Conservation (phyloP, 2,888 invertebrate species). For the Punctoribates punctum region DNA sequence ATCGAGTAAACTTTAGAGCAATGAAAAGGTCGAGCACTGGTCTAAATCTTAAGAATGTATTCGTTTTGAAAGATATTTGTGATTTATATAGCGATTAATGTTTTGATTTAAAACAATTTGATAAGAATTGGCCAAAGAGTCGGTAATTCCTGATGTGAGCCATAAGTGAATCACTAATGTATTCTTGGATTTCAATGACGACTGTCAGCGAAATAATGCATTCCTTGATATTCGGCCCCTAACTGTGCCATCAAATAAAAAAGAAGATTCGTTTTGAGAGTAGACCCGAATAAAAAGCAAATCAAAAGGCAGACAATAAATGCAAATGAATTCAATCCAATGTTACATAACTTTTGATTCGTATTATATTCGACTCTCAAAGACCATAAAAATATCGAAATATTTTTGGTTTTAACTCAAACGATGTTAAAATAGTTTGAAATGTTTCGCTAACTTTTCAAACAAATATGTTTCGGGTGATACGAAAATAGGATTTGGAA, state of each 20-base stretch:
- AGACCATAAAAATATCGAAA: neutral
- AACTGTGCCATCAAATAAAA: conserved; percentile 33
- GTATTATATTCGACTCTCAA: neutral
- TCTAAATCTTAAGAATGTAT: too few species aligned
- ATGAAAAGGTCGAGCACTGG: too few species aligned
- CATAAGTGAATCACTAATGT: neutral
- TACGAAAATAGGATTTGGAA: neutral
- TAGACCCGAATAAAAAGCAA: neutral
- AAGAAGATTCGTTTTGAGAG: neutral
- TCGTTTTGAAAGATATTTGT: too few species aligned
- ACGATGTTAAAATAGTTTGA: neutral
- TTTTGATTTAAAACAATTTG: too few species aligned
- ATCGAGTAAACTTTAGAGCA: too few species aligned
- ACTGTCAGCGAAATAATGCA: conserved; percentile 28
- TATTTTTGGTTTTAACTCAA: neutral
- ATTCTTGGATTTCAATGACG: neutral
- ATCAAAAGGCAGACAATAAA: neutral
- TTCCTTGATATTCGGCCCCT: conserved; percentile 5
- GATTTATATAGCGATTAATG: neutral
- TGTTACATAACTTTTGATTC: conserved; percentile 1
- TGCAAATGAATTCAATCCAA: conserved; percentile 11
- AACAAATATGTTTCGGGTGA: neutral
- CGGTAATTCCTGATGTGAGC: neutral
- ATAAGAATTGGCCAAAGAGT: neutral
- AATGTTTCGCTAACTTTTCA: neutral